phyloP scores from a whole-genome alignment of 2,113 vertebrate species.

The Gadus chalcogrammus region DNA sequence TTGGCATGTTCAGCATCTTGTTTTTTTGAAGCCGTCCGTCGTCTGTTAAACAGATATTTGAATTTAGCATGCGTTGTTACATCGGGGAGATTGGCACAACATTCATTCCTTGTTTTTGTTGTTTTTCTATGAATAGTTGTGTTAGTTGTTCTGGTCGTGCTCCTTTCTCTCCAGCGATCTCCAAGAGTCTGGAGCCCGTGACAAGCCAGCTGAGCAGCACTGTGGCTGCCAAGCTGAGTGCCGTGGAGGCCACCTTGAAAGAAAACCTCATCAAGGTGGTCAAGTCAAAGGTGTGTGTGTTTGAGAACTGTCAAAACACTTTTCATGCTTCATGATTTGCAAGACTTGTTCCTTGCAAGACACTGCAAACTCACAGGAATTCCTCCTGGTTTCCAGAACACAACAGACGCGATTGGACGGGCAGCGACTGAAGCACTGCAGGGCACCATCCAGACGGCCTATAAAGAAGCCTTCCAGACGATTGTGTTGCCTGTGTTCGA shows the following conservation, averaged over 20 bases:
- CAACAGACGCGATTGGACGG: conserved; percentile 87
- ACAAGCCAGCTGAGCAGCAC: conserved; percentile 84
- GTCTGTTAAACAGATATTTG: too few species aligned
- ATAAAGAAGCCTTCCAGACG: conserved; percentile 91
- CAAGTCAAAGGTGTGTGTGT: conserved; percentile 86
- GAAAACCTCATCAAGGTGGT: conserved; percentile 90
- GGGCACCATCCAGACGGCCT: conserved; percentile 89
- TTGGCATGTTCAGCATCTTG: too few species aligned
- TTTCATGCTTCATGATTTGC: not conserved
- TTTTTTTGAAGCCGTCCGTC: too few species aligned
- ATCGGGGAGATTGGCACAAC: too few species aligned
- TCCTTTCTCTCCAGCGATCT: conserved; percentile 54
- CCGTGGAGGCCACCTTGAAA: conserved; percentile 87
- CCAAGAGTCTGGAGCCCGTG: conserved; percentile 87
- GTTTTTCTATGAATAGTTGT: too few species aligned
- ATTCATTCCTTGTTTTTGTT: too few species aligned
- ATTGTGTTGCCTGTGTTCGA: conserved; percentile 91
- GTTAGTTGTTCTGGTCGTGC: not conserved
- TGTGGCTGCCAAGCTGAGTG: conserved; percentile 82
- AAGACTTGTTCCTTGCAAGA: not conserved
- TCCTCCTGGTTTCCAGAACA: conserved; percentile 70
- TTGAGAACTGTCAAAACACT: not conserved
- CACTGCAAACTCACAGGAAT: not conserved
- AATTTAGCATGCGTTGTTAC: too few species aligned
- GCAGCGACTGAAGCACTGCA: conserved; percentile 90